A percentile compares a stretch with the other conserved stretches of the same genome.
phyloP scores from a whole-genome alignment of 1,140 invertebrate genomes.

The Drosophila busckii region DNA sequence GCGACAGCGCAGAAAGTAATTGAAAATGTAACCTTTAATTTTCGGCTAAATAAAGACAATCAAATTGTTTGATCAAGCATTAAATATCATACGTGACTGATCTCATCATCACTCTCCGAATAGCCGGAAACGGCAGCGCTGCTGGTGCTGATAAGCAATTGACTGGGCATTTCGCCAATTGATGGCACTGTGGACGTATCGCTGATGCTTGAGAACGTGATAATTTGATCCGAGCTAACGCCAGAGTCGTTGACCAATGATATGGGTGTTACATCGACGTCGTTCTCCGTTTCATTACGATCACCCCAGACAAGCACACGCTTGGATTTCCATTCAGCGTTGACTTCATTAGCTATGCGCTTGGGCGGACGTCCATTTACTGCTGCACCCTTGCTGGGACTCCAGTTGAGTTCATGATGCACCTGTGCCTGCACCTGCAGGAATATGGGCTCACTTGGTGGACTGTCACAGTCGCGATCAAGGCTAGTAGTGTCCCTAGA shows the following conservation, averaged over 20 bases:
- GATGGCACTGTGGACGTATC: constrained; percentile 20
- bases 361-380: neutral
- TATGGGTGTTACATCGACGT: constrained; percentile 24
- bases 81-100: neutral
- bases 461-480: constrained; percentile 24
- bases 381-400: constrained; percentile 19
- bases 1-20: neutral
- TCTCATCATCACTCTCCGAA: constrained; percentile 1
- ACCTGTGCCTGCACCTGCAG: constrained; percentile 39
- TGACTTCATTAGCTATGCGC: neutral
- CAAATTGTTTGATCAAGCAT: neutral
- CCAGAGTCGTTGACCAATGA: constrained; percentile 39
- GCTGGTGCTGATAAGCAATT: constrained; percentile 53
- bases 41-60: neutral
- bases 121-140: constrained; percentile 50
- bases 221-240: constrained; percentile 27
- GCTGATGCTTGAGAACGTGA: constrained; percentile 28
- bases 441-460: constrained; percentile 6
- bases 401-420: constrained; percentile 57
- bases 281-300: neutral
- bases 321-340: constrained; percentile 1
- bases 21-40: neutral
- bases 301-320: no score
- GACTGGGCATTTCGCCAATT: constrained; percentile 58
- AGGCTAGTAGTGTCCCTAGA: neutral